Evolutionary conservation across 1,140 invertebrate genomes (phyloP).

Genomic region (Platyscapa corneri): DNA sequence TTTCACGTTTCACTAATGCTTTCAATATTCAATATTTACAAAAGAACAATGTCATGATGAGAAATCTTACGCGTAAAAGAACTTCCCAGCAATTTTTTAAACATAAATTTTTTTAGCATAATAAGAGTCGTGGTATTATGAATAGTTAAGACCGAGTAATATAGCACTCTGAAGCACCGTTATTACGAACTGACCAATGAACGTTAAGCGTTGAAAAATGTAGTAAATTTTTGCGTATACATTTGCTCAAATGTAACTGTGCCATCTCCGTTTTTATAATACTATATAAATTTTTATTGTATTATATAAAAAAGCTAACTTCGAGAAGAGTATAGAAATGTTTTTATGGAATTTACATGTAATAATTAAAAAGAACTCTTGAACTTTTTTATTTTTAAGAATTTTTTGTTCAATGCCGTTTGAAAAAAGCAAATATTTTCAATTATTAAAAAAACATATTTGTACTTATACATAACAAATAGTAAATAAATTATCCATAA

Average conservation of each 20-base stretch:
- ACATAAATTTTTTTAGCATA: conserved; percentile 7
- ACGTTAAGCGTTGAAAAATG: neutral
- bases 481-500: too few relatives aligned
- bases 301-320: neutral
- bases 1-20: neutral
- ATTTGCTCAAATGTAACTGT: neutral
- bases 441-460: too few relatives aligned
- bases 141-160: neutral
- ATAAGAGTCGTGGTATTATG: neutral
- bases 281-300: neutral
- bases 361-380: too few relatives aligned
- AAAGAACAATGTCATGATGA: neutral
- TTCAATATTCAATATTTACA: neutral
- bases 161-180: neutral
- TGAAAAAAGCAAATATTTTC: too few relatives aligned
- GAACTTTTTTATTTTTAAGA: too few relatives aligned
- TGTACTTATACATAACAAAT: too few relatives aligned
- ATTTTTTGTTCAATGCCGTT: too few relatives aligned
- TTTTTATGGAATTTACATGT: too few relatives aligned
- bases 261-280: neutral
- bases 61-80: neutral
- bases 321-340: neutral
- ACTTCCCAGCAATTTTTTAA: neutral
- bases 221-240: neutral
- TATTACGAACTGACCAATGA: neutral